Conservation (phyloP, 2,888 invertebrate genomes). For the Hemithea aestivaria region DNA sequence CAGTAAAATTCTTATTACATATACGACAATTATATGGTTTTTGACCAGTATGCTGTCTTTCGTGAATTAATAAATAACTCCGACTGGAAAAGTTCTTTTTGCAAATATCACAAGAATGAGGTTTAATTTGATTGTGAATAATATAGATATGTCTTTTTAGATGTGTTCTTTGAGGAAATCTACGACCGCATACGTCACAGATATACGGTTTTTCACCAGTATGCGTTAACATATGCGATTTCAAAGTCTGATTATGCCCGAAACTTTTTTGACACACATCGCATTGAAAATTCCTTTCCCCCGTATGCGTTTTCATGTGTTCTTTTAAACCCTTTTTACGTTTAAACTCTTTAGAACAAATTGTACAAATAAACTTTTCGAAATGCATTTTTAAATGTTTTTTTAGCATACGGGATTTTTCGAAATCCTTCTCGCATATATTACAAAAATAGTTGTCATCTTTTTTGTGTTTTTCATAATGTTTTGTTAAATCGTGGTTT, state of each 20-base stretch:
- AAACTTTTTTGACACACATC: constrained; percentile 53
- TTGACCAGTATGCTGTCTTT: constrained; percentile 60
- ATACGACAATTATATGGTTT: constrained; percentile 60
- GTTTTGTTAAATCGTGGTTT: constrained; percentile 56
- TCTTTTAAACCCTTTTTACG: constrained; percentile 62
- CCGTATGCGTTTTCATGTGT: constrained; percentile 62
- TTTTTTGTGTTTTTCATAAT: constrained; percentile 46
- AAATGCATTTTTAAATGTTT: constrained; percentile 55
- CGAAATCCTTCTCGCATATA: constrained; percentile 46
- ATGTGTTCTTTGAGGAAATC: constrained; percentile 63
- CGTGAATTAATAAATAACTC: constrained; percentile 63
- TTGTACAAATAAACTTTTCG: constrained; percentile 50
- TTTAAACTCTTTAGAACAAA: constrained; percentile 57
- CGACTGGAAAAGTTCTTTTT: constrained; percentile 65
- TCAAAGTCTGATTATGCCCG: constrained; percentile 63
- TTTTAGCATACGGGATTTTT: constrained; percentile 50
- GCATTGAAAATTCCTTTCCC: constrained; percentile 55
- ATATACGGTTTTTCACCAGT: constrained; percentile 64
- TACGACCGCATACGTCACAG: constrained; percentile 59
- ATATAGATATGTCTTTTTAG: constrained; percentile 63
- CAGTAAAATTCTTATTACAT: constrained; percentile 64
- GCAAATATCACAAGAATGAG: constrained; percentile 55
- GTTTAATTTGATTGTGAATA: constrained; percentile 59
- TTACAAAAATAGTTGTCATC: constrained; percentile 50
- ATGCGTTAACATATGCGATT: constrained; percentile 62